A percentile compares a stretch with the other conserved stretches of the same genome.
phyloP scores from a whole-genome alignment of 92 coral and sea anemone species.

The Porites rus region DNA sequence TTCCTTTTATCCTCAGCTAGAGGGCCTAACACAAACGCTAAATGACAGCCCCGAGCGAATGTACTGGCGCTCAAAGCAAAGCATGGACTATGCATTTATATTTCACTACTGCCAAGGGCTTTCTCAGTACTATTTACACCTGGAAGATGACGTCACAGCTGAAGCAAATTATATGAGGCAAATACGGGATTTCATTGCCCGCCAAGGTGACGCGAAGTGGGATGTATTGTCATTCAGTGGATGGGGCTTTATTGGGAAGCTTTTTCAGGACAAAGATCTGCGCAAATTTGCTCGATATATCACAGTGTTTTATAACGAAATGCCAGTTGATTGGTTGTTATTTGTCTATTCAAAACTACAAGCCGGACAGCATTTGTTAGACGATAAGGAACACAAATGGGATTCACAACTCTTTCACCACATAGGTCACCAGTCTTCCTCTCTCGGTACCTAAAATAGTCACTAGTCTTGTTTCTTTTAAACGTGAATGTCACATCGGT shows the following conservation, averaged over 20 bases:
- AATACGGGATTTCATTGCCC: slow-evolving; percentile 71
- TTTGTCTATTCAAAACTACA: neutral
- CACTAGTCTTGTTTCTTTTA: neutral
- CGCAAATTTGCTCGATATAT: slow-evolving; percentile 67
- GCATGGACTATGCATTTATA: slow-evolving; percentile 82
- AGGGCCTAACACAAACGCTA: slow-evolving; percentile 64
- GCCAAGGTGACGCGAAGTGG: slow-evolving; percentile 50
- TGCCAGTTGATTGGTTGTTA: slow-evolving; percentile 72
- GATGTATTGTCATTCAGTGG: slow-evolving; percentile 52
- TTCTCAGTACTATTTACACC: slow-evolving; percentile 83
- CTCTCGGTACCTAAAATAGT: slow-evolving; percentile 75
- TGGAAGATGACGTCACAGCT: slow-evolving; percentile 92
- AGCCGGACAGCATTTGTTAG: neutral
- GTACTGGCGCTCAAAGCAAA: slow-evolving; percentile 95
- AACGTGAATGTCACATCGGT: too few relatives aligned
- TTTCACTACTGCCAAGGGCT: slow-evolving; percentile 81
- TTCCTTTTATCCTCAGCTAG: slow-evolving; percentile 79
- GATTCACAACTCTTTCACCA: slow-evolving; percentile 71
- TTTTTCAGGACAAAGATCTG: slow-evolving; percentile 71
- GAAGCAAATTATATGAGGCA: slow-evolving; percentile 54
- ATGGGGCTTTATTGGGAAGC: slow-evolving; percentile 90
- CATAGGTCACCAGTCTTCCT: slow-evolving; percentile 91
- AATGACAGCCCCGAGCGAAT: slow-evolving; percentile 72
- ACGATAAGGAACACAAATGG: slow-evolving; percentile 27
- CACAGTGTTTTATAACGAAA: slow-evolving; percentile 73